Percentiles rank a stretch among this genome's conserved stretches.
These are phyloP conservation scores for Otocyon megalotis DNA, from an alignment of 2,113 vertebrate species.

Conservation along the genomic window DNA sequence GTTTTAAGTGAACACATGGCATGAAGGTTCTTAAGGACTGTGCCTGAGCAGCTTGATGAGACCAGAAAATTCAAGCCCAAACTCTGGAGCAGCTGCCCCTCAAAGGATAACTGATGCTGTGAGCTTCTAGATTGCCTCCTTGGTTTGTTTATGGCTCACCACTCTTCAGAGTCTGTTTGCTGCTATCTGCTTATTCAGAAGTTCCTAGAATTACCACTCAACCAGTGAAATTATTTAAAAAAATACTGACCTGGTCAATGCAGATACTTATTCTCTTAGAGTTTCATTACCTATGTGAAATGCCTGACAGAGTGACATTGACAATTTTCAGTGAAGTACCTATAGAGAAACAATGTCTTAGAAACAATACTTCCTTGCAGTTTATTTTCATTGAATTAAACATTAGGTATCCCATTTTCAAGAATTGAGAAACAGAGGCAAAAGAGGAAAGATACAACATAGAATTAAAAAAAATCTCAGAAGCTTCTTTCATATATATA, in stretches of 20 bases:
- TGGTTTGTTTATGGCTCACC: background rate
- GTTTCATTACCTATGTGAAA: background rate
- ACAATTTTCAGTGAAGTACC: background rate
- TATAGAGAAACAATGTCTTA: background rate
- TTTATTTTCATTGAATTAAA: constrained; percentile 32
- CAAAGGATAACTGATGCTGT: background rate
- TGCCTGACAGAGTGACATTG: background rate
- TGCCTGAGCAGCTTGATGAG: background rate
- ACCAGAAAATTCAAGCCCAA: background rate
- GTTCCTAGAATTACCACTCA: background rate
- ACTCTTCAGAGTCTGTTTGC: background rate
- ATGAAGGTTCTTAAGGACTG: background rate
- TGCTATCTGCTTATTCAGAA: background rate
- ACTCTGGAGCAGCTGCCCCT: background rate
- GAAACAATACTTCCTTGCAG: background rate
- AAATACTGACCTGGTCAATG: background rate
- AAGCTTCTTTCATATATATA: background rate
- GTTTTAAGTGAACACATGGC: background rate
- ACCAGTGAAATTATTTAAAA: background rate
- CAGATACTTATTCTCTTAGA: background rate
- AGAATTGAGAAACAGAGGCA: background rate
- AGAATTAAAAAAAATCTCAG: background rate
- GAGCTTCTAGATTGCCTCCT: background rate
- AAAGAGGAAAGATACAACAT: background rate
- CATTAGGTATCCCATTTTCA: background rate